Conservation (phyloP, 1,140 invertebrate species). For the Pachyrhynchus sulphureomaculatus region DNA sequence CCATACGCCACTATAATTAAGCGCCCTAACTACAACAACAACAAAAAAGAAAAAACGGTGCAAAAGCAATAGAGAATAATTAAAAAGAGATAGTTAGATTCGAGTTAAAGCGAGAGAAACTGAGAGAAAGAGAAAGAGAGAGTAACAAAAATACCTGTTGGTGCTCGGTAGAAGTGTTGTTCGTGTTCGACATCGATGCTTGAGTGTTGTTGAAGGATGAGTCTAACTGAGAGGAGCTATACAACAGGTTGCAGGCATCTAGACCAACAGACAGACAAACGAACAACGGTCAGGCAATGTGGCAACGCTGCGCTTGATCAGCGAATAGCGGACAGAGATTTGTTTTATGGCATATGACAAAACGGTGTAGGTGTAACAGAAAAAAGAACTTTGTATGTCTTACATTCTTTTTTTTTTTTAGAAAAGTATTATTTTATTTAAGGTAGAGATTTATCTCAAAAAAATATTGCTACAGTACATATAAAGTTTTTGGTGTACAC, state of each 20-base stretch:
- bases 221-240: conserved; percentile 65
- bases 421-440: no score
- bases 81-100: neutral
- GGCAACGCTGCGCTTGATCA: conserved; percentile 34
- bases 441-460: no score
- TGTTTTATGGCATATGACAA: neutral
- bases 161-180: conserved; percentile 52
- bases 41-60: neutral
- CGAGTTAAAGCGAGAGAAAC: conserved; percentile 8
- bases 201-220: conserved; percentile 55
- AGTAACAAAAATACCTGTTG: conserved; percentile 51
- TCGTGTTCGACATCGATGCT: conserved; percentile 49
- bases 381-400: no score
- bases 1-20: no score
- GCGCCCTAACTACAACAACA: neutral
- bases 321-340: conserved; percentile 23
- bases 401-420: no score
- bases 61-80: neutral
- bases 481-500: no score
- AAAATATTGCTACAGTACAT: no score
- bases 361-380: no score
- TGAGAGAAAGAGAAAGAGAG: conserved; percentile 38
- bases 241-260: conserved; percentile 63
- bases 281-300: conserved; percentile 53
- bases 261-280: conserved; percentile 61